Percentiles rank a stretch among this genome's conserved stretches.
Conservation (phyloP, 2,113 vertebrate genomes). For the Sebastes fasciatus region DNA sequence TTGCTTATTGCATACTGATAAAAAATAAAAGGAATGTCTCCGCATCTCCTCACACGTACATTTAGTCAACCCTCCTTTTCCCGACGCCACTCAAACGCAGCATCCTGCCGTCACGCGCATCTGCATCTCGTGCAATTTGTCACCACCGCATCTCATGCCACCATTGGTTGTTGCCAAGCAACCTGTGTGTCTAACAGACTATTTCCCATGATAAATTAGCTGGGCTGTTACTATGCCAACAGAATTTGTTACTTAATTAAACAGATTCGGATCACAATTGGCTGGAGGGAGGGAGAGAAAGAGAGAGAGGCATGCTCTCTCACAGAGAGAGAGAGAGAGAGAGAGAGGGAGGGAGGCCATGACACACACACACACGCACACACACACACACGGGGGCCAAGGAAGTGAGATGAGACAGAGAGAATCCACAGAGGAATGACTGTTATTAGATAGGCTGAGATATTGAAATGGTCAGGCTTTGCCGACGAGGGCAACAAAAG, state of each 20-base stretch:
- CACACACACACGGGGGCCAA: conserved; percentile 35
- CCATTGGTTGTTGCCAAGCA: conserved; percentile 95
- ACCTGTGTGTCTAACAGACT: conserved; percentile 90
- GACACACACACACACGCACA: conserved; percentile 23
- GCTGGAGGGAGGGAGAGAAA: conserved; percentile 77
- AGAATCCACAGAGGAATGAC: conserved; percentile 69
- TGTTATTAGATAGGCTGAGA: conserved; percentile 79
- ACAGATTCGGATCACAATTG: conserved; percentile 92
- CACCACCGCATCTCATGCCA: conserved; percentile 82
- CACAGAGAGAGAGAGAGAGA: conserved; percentile 59
- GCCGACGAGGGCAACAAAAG: conserved; percentile 57
- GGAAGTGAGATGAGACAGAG: conserved; percentile 66
- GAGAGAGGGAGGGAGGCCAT: conserved; percentile 8
- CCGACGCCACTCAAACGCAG: conserved; percentile 81
- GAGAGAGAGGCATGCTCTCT: conserved; percentile 75
- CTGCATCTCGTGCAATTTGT: conserved; percentile 89
- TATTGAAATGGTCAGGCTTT: conserved; percentile 79
- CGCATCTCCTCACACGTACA: neutral
- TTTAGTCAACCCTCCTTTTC: conserved; percentile 65
- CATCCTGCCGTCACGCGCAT: conserved; percentile 83
- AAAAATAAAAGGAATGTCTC: conserved; percentile 2
- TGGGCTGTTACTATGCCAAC: conserved; percentile 96
- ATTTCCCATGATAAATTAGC: conserved; percentile 96
- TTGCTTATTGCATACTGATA: neutral
- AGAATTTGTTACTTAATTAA: conserved; percentile 98